Percentiles rank a stretch among this genome's conserved stretches.
These are phyloP conservation scores for Palythoa heliodiscus DNA, from an alignment of 92 coral and sea anemone species.

Conservation along the genomic window DNA sequence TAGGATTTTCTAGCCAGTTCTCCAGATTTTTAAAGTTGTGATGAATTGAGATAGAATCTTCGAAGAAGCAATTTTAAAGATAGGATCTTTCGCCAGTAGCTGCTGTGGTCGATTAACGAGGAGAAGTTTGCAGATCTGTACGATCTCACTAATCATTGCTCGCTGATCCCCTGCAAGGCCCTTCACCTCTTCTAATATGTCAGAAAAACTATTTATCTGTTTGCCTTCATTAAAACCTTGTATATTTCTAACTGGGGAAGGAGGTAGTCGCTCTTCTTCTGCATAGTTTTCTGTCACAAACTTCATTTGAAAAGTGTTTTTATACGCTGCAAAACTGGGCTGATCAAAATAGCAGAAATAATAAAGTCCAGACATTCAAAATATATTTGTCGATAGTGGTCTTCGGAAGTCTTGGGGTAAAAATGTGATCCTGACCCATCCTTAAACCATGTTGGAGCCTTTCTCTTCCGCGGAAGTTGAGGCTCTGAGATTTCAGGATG, in stretches of 20 bases:
- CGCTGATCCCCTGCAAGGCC: constrained; percentile 37
- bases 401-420: constrained; percentile 28
- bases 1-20: too few species aligned
- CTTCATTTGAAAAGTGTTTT: not conserved
- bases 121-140: constrained; percentile 54
- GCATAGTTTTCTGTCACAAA: constrained; percentile 12
- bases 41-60: too few species aligned
- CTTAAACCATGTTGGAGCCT: constrained; percentile 24
- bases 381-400: constrained; percentile 25
- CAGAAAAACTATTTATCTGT: constrained; percentile 45
- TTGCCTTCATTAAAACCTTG: constrained; percentile 49
- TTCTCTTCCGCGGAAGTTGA: constrained; percentile 42
- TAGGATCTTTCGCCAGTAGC: constrained; percentile 65
- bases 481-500: constrained; percentile 32
- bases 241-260: constrained; percentile 56
- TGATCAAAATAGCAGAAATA: constrained; percentile 26
- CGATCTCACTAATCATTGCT: constrained; percentile 52
- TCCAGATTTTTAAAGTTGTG: too few species aligned
- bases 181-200: constrained; percentile 34
- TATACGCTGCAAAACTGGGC: constrained; percentile 38
- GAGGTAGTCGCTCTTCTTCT: constrained; percentile 11
- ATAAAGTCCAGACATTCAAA: constrained; percentile 42
- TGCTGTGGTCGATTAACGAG: constrained; percentile 61
- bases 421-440: constrained; percentile 30
- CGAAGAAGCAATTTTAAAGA: too few species aligned